phyloP scores from a whole-genome alignment of 2,888 invertebrate genomes.

The Caenorhabditis parvicauda region DNA sequence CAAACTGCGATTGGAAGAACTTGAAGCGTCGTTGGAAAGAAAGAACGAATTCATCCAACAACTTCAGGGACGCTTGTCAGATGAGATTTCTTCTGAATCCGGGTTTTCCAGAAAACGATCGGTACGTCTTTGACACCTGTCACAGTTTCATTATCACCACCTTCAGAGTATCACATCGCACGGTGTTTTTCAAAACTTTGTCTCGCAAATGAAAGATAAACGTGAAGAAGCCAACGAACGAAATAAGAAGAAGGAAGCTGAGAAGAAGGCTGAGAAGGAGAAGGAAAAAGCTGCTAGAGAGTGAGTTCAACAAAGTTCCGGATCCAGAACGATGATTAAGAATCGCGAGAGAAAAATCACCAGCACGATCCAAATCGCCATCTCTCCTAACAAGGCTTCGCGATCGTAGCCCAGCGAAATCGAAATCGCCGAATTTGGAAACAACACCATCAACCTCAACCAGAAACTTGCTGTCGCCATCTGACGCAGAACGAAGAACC shows the following conservation, averaged over 20 bases:
- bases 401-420: conserved; percentile 54
- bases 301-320: conserved; percentile 14
- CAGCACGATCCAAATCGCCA: conserved; percentile 47
- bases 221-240: conserved; percentile 36
- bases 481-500: conserved; percentile 45
- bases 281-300: conserved; percentile 41
- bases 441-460: conserved; percentile 38
- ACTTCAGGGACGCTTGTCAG: conserved; percentile 32
- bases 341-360: conserved; percentile 40
- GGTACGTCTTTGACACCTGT: conserved; percentile 13
- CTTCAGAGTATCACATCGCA: conserved; percentile 37
- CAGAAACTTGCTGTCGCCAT: conserved; percentile 50
- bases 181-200: conserved; percentile 46
- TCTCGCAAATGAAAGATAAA: conserved; percentile 44
- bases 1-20: conserved; percentile 29
- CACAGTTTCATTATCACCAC: no score
- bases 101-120: conserved; percentile 39
- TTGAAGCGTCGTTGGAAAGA: conserved; percentile 34
- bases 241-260: conserved; percentile 39
- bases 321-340: conserved; percentile 9
- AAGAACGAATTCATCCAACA: conserved; percentile 37
- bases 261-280: conserved; percentile 38
- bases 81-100: conserved; percentile 30
- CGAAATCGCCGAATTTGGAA: conserved; percentile 43
- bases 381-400: conserved; percentile 49